Conservation (phyloP, 1,140 invertebrate genomes). For the Macrotrachela quadricornifera region DNA sequence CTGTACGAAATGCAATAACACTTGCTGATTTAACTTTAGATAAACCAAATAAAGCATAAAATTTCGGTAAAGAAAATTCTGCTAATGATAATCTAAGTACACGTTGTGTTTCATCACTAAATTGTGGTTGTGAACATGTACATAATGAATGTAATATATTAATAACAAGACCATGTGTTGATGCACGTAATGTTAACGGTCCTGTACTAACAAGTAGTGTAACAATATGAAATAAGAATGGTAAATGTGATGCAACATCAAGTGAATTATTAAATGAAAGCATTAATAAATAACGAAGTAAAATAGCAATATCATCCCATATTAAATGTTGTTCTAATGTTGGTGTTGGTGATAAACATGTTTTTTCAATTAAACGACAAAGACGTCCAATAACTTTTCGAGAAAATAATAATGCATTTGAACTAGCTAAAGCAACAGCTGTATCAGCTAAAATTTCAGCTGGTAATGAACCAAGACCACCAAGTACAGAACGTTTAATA, state of each 20-base stretch:
- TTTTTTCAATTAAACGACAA: slow-evolving; percentile 73
- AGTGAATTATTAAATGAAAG: slow-evolving; percentile 92
- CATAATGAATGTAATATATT: slow-evolving; percentile 93
- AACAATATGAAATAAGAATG: slow-evolving; percentile 83
- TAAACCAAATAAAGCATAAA: slow-evolving; percentile 85
- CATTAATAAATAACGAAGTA: slow-evolving; percentile 83
- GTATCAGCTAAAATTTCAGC: slow-evolving; percentile 98
- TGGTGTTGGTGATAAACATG: slow-evolving; percentile 74
- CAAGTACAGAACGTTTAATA: slow-evolving; percentile 69
- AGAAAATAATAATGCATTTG: slow-evolving; percentile 80
- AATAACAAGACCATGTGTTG: slow-evolving; percentile 82
- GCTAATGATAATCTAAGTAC: slow-evolving; percentile 71
- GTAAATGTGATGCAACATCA: slow-evolving; percentile 72
- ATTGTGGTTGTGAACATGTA: slow-evolving; percentile 78
- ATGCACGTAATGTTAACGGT: slow-evolving; percentile 76
- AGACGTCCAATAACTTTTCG: slow-evolving; percentile 81
- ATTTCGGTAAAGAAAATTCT: slow-evolving; percentile 86
- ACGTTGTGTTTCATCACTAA: slow-evolving; percentile 68
- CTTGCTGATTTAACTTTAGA: slow-evolving; percentile 91
- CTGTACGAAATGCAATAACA: slow-evolving; percentile 71
- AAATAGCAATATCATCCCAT: slow-evolving; percentile 91
- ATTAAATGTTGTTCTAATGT: slow-evolving; percentile 79
- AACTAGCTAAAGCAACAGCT: slow-evolving; percentile 77
- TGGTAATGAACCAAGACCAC: slow-evolving; percentile 70
- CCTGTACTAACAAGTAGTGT: slow-evolving; percentile 82